These are phyloP conservation scores for Falco columbarius DNA, from an alignment of 2,797 vertebrate genomes.

Conservation along the genomic window DNA sequence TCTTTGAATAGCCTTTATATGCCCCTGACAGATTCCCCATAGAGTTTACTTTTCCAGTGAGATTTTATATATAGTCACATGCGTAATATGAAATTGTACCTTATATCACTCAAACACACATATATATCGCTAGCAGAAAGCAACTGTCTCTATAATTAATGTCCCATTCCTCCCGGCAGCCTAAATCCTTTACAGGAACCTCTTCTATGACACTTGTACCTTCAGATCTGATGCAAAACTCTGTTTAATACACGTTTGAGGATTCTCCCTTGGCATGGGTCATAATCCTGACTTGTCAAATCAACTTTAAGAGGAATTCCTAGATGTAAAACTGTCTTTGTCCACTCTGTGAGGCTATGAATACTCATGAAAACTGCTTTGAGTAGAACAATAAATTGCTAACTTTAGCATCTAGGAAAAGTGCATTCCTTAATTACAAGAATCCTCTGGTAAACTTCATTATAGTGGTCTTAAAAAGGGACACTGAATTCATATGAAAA, in stretches of 20 bases:
- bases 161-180: fast-evolving
- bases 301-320: neutral
- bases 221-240: neutral
- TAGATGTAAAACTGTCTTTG: neutral
- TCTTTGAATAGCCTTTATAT: neutral
- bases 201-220: neutral
- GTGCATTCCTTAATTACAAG: neutral
- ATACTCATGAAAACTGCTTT: neutral
- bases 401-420: neutral
- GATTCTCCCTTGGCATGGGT: neutral
- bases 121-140: neutral
- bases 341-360: neutral
- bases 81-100: neutral
- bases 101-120: neutral
- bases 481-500: neutral
- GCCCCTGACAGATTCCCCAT: neutral
- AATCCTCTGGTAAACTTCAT: neutral
- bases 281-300: neutral
- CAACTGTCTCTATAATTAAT: neutral
- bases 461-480: neutral
- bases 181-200: neutral
- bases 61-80: neutral
- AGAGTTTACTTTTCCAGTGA: neutral
- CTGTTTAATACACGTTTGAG: neutral
- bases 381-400: neutral